Conservation (phyloP, 1,140 invertebrate genomes). For the Mizuhopecten yessoensis region DNA sequence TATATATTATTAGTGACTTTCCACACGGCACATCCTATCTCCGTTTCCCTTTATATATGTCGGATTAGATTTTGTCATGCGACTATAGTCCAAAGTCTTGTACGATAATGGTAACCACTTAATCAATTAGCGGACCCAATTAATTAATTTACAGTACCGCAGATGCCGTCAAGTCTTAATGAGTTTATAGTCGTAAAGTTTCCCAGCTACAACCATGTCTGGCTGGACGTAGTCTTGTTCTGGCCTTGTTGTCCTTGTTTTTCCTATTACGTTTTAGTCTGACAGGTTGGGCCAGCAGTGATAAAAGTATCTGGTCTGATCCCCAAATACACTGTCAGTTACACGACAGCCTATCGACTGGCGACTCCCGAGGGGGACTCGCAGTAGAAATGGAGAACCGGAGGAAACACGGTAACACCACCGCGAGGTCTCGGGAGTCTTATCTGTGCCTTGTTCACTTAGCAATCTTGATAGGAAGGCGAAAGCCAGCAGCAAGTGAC, state of each 20-base stretch:
- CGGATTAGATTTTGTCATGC: background rate
- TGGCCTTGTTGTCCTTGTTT: background rate
- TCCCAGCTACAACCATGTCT: background rate
- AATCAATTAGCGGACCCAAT: constrained; percentile 1
- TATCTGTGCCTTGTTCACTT: background rate
- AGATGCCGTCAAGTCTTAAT: background rate
- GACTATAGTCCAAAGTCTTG: background rate
- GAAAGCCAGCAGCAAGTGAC: background rate
- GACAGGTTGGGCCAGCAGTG: background rate
- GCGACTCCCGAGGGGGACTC: background rate
- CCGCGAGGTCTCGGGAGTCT: background rate
- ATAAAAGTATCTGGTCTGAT: constrained; percentile 10
- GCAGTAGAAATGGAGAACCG: background rate
- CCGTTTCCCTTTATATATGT: too few relatives aligned
- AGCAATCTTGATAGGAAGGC: background rate
- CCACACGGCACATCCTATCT: too few relatives aligned
- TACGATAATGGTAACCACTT: background rate
- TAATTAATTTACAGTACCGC: background rate
- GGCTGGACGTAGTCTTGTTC: background rate
- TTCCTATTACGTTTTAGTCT: background rate
- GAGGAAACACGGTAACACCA: constrained; percentile 3
- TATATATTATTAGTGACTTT: too few relatives aligned
- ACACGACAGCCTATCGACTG: constrained; percentile 10
- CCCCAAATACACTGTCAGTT: constrained; percentile 22
- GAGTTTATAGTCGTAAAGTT: background rate